Evolutionary conservation across 2,113 vertebrate genomes (phyloP).

Genomic region (Microcebus jonahi): DNA sequence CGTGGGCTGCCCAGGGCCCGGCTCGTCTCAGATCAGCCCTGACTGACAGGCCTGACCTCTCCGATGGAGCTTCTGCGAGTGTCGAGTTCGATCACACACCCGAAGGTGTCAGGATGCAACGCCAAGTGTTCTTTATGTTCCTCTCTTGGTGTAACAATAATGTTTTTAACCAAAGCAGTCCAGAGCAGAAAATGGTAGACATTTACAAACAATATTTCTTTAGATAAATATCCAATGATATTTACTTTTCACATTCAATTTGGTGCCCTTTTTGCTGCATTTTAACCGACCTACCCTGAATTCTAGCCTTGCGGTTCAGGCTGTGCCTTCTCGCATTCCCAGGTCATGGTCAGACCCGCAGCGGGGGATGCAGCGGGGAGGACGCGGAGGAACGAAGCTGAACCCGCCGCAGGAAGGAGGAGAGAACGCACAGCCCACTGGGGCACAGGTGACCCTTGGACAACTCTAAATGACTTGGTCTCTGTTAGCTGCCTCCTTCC

Average conservation of each 20-base stretch:
- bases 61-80: accelerated
- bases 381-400: background rate
- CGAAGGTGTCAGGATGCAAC: background rate
- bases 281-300: background rate
- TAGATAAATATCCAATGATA: background rate
- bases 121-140: no score
- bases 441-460: accelerated
- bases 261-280: background rate
- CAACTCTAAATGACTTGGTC: background rate
- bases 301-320: background rate
- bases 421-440: accelerated
- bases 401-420: no score
- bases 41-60: background rate
- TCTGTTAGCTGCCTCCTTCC: background rate
- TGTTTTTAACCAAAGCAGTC: background rate
- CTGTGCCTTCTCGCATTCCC: background rate
- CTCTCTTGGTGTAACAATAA: background rate
- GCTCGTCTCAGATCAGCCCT: accelerated
- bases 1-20: accelerated
- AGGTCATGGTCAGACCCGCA: accelerated
- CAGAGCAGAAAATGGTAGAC: background rate
- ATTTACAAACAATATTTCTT: background rate
- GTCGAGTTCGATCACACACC: no score
- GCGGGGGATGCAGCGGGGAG: background rate
- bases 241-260: background rate